phyloP scores from a whole-genome alignment of 2,888 invertebrate species.

The Lumbricus terrestris region DNA sequence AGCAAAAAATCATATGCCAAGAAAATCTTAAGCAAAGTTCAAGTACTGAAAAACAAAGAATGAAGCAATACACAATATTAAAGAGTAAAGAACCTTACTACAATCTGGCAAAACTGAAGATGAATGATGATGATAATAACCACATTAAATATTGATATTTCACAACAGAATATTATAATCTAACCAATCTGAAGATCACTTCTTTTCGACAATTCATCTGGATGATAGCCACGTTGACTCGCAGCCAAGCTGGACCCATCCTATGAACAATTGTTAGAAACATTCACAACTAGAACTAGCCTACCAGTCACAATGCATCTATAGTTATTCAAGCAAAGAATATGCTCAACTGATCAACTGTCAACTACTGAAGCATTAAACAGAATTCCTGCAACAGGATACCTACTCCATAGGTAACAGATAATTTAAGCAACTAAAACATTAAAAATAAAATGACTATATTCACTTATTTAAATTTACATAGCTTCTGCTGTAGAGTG shows the following conservation, averaged over 20 bases:
- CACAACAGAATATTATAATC: slow-evolving; percentile 24
- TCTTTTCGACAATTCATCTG: slow-evolving; percentile 70
- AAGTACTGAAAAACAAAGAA: neutral
- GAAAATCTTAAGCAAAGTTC: neutral
- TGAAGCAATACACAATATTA: neutral
- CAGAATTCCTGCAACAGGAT: neutral
- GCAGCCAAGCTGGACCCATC: slow-evolving; percentile 62
- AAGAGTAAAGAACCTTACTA: too few species aligned
- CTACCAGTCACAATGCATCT: neutral
- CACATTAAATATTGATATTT: neutral
- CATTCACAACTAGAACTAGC: neutral
- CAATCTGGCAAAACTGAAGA: neutral
- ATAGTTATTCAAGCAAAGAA: neutral
- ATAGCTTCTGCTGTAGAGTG: neutral
- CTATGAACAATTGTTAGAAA: slow-evolving; percentile 19
- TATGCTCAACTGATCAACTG: neutral
- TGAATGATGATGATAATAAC: neutral
- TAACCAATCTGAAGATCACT: slow-evolving; percentile 60
- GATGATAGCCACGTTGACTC: slow-evolving; percentile 88
- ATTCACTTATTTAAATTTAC: neutral
- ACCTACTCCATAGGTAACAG: neutral
- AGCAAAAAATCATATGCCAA: neutral
- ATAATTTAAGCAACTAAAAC: neutral
- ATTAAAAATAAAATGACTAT: neutral
- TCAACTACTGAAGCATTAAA: neutral